Evolutionary conservation across 2,888 invertebrate genomes (phyloP).

Genomic region (Adelphocoris suturalis): DNA sequence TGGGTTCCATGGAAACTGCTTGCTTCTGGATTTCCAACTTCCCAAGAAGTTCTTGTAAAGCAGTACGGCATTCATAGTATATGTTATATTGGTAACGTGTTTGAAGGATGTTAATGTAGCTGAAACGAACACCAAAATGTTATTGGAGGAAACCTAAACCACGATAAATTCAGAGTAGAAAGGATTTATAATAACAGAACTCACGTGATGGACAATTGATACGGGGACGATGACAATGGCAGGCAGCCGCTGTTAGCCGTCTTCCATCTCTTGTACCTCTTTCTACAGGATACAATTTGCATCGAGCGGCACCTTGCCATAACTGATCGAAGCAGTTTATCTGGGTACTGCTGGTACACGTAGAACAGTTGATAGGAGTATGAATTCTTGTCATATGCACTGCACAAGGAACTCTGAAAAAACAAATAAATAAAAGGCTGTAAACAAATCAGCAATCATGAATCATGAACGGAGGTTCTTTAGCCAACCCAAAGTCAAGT

Average conservation of each 20-base stretch:
- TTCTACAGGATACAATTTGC: constrained; percentile 82
- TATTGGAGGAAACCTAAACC: not conserved
- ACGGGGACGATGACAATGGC: constrained; percentile 80
- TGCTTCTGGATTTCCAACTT: constrained; percentile 34
- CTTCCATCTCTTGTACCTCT: constrained; percentile 78
- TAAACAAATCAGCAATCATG: not conserved
- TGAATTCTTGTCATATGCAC: constrained; percentile 82
- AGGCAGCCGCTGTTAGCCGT: constrained; percentile 79
- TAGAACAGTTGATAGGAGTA: constrained; percentile 85
- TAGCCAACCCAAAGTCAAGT: too few relatives aligned
- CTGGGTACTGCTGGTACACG: constrained; percentile 86
- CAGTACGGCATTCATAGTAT: constrained; percentile 76
- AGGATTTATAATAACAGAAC: not conserved
- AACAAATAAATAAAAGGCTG: constrained; percentile 63
- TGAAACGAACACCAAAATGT: constrained; percentile 72
- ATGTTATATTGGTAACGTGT: constrained; percentile 80
- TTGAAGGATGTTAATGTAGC: constrained; percentile 79
- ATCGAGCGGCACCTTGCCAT: constrained; percentile 82
- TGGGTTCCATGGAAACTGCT: not conserved
- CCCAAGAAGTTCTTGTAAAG: constrained; percentile 26
- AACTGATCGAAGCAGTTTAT: constrained; percentile 82
- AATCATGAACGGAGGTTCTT: too few relatives aligned
- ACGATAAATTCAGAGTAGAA: not conserved
- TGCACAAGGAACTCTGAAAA: constrained; percentile 84
- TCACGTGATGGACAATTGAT: constrained; percentile 78